Base-by-base conservation (phyloP, 2,888 invertebrate species). In the Dryomyza anilis region DNA sequence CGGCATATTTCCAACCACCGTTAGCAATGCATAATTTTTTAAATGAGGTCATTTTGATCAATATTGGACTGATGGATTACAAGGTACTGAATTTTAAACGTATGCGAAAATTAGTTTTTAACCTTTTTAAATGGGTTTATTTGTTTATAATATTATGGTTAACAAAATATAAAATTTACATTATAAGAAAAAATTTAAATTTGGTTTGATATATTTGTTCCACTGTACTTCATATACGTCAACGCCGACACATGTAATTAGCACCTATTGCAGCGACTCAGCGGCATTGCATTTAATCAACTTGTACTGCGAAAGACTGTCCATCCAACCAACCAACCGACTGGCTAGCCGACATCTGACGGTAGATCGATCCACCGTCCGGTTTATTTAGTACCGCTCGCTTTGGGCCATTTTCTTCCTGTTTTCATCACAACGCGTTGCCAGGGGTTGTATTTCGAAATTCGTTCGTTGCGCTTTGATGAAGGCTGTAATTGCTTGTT, bases 401-500 rank as follows among this genome's bases (percentile, higher is more conserved):
- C n/a, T 33, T 12, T 12, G 14, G 3, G 12, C 39, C 39, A 39
- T 39, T n/a, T 39, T 7, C 39, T n/a, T 39, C n/a, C 39, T 3
- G n/a, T n/a, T n/a, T 39, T 39, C 7, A 39, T 23, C 25, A 23
- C 3, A 23, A 10, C 48, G 48, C 48, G 23, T 50, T 50, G 48
- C 14, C 7, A 12, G 39, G n/a, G 39, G 3, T 12, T 12, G 7
- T n/a, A n/a, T 39, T n/a, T 23, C 48, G 25, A 23, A 6, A 12
- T 45, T 53, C 63, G 63, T 68, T 71, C 68, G 67, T 68, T 70
- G 63, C 67, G 71, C 68, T 65, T 70, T 70, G 69, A 70, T 69
- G 71, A 70, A 66, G 70, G 66, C 70, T 68, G 62, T 71, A 71
- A 70, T 70, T 71, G 69, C 71, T 69, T 70, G 71, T 71, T 71